Evolutionary conservation across 2,113 vertebrate genomes (phyloP).

Genomic region (Scophthalmus maximus): DNA sequence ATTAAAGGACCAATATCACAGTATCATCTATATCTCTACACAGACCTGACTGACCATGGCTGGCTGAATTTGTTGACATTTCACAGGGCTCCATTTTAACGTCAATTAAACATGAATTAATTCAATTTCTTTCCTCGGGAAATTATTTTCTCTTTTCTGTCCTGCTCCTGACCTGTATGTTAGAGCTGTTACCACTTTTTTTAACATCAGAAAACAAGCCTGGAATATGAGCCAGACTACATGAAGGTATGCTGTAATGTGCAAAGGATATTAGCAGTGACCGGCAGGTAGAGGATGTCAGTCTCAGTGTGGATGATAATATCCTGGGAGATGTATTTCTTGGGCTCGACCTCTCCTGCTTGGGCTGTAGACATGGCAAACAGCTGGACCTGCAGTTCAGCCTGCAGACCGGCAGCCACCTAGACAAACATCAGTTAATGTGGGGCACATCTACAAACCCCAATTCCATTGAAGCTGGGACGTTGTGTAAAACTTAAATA

Average conservation of each 20-base stretch:
- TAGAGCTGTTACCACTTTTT: too few species aligned
- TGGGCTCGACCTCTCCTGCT: constrained; percentile 57
- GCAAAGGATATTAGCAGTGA: constrained; percentile 95
- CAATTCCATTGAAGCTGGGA: too few species aligned
- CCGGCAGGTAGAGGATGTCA: constrained; percentile 86
- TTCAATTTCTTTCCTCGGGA: too few species aligned
- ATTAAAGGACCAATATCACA: constrained; percentile 77
- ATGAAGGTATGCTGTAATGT: not conserved
- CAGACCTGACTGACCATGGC: not conserved
- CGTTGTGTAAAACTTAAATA: too few species aligned
- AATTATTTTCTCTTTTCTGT: too few species aligned
- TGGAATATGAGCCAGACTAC: not conserved
- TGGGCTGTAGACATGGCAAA: constrained; percentile 79
- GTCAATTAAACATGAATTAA: not conserved
- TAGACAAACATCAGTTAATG: constrained; percentile 47
- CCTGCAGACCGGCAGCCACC: constrained; percentile 90
- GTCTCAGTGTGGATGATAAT: constrained; percentile 88
- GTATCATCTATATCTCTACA: not conserved
- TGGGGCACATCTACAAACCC: too few species aligned
- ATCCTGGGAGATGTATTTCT: constrained; percentile 76
- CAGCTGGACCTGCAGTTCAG: constrained; percentile 86
- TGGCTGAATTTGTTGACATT: too few species aligned
- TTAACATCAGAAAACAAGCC: too few species aligned
- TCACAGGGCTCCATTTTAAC: too few species aligned
- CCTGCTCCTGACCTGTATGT: too few species aligned